These are phyloP conservation scores for Apocheima hispidaria DNA, from an alignment of 2,888 invertebrate genomes.

Conservation along the genomic window DNA sequence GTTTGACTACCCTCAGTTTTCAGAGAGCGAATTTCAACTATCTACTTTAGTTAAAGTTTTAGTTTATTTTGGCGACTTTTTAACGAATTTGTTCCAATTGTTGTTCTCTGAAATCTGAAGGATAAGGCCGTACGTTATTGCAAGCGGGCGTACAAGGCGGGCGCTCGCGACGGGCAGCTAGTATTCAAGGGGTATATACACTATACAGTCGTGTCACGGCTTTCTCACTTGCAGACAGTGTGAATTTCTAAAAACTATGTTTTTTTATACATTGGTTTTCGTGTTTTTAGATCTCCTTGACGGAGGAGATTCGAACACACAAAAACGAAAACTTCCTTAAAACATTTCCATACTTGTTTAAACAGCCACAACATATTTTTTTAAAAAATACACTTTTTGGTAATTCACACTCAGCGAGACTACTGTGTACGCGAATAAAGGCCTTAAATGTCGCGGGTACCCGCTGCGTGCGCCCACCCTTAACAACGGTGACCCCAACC, in stretches of 20 bases:
- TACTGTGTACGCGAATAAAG: no score
- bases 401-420: not conserved
- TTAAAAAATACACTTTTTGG: no score
- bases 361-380: no score
- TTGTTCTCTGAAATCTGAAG: conserved; percentile 34
- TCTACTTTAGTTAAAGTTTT: conserved; percentile 23
- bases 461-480: not conserved
- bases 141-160: not conserved
- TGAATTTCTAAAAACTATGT: no score
- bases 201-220: no score
- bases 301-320: no score
- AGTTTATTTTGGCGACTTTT: conserved; percentile 35
- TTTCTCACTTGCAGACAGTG: no score
- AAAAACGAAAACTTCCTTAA: no score
- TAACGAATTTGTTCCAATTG: conserved; percentile 38
- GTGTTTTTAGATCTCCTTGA: no score
- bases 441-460: not conserved
- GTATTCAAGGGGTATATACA: no score
- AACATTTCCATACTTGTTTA: no score
- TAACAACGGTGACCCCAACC: conserved; percentile 21
- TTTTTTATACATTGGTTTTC: not conserved
- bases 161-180: not conserved
- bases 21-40: conserved; percentile 16
- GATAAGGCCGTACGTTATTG: not conserved
- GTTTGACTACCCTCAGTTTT: conserved; percentile 26